These are phyloP conservation scores for Palaemon carinicauda DNA, from an alignment of 1,140 invertebrate genomes.

Conservation along the genomic window DNA sequence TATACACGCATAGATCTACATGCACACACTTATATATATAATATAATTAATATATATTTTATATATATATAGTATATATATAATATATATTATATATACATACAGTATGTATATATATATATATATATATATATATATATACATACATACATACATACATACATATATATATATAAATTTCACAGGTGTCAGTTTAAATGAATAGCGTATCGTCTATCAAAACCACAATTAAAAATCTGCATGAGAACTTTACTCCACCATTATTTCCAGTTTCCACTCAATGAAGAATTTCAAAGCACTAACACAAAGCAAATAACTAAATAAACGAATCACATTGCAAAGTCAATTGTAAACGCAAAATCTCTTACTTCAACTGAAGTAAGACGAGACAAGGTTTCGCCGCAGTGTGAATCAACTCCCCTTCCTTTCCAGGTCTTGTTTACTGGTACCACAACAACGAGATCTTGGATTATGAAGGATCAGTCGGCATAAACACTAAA, in stretches of 20 bases:
- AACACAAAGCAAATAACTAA: not conserved
- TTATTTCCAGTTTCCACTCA: no score
- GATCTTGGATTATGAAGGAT: conserved; percentile 28
- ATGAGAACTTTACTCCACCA: no score
- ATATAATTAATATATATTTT: not conserved
- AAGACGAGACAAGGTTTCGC: not conserved
- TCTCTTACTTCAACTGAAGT: not conserved
- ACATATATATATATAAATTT: no score
- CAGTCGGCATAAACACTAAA: not conserved
- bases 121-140: not conserved
- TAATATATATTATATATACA: not conserved
- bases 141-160: not conserved
- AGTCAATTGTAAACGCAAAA: no score
- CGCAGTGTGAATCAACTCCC: not conserved
- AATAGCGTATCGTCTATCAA: no score
- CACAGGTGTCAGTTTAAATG: no score
- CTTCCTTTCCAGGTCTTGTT: not conserved
- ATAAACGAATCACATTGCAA: no score
- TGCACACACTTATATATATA: not conserved
- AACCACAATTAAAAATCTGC: no score
- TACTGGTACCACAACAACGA: conserved; percentile 35
- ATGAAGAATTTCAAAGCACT: not conserved
- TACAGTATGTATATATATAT: not conserved
- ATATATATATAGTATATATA: not conserved
- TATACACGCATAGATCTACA: not conserved